A percentile compares a stretch with the other conserved stretches of the same genome.
Conservation (phyloP, 2,113 vertebrate species). For the Tangachromis dhanisi region DNA sequence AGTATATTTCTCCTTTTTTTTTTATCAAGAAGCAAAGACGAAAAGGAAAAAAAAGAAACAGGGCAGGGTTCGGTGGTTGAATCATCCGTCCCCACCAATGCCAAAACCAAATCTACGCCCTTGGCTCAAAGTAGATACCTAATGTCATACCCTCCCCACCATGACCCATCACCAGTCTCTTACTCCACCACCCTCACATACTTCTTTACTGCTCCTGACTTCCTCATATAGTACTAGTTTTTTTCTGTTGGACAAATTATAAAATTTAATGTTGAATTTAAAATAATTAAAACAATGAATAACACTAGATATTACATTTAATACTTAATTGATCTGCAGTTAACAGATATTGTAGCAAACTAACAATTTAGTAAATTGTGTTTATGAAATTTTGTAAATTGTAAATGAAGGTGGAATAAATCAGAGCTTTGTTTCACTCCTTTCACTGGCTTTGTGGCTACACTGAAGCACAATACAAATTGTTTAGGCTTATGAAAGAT, state of each 20-base stretch:
- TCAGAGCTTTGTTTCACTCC: background rate
- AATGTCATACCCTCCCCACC: background rate
- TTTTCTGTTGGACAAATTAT: background rate
- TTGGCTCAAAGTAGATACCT: background rate
- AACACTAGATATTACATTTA: background rate
- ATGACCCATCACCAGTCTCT: background rate
- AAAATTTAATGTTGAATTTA: background rate
- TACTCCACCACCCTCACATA: background rate
- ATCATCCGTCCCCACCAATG: background rate
- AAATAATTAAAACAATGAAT: background rate
- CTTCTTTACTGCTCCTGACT: background rate
- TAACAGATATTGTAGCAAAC: background rate
- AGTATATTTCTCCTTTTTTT: background rate
- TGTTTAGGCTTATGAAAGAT: background rate
- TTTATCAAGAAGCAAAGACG: fast-evolving
- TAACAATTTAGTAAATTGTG: background rate
- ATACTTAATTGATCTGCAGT: background rate
- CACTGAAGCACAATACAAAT: background rate
- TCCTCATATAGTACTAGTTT: background rate
- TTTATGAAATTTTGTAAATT: background rate
- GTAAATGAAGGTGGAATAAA: background rate
- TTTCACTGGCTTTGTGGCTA: background rate
- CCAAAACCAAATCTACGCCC: background rate
- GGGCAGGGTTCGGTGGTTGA: background rate
- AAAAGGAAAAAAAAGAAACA: background rate